Percentiles rank a stretch among this genome's conserved stretches.
Evolutionary conservation across 2,888 invertebrate genomes (phyloP).

Genomic region (Cantharis flavilabris): DNA sequence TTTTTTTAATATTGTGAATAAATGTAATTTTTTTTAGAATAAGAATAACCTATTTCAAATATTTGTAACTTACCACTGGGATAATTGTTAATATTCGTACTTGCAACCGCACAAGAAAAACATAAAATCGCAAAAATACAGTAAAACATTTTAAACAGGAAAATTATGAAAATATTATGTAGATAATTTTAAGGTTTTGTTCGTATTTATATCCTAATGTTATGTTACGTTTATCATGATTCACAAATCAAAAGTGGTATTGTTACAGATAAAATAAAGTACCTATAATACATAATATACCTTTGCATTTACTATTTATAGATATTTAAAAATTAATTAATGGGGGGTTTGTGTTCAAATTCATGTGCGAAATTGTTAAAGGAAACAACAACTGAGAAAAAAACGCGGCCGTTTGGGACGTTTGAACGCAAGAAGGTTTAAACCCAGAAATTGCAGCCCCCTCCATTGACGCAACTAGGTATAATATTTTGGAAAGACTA

Average conservation of each 20-base stretch:
- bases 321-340: background rate
- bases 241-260: background rate
- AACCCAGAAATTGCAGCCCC: no score
- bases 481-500: no score
- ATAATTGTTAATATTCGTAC: background rate
- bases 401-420: no score
- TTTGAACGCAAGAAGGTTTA: no score
- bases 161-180: background rate
- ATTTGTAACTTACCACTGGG: background rate
- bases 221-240: background rate
- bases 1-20: no score
- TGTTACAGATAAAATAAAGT: background rate
- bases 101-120: background rate
- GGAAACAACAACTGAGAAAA: no score
- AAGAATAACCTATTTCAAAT: background rate
- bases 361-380: no score
- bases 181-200: background rate
- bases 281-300: background rate
- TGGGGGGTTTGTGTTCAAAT: no score
- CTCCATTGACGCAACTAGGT: no score
- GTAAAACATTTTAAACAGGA: background rate
- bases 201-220: background rate
- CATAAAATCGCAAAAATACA: background rate
- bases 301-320: background rate
- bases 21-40: no score